These are phyloP conservation scores for Pollenia amentaria DNA, from an alignment of 2,888 invertebrate genomes.

Conservation along the genomic window DNA sequence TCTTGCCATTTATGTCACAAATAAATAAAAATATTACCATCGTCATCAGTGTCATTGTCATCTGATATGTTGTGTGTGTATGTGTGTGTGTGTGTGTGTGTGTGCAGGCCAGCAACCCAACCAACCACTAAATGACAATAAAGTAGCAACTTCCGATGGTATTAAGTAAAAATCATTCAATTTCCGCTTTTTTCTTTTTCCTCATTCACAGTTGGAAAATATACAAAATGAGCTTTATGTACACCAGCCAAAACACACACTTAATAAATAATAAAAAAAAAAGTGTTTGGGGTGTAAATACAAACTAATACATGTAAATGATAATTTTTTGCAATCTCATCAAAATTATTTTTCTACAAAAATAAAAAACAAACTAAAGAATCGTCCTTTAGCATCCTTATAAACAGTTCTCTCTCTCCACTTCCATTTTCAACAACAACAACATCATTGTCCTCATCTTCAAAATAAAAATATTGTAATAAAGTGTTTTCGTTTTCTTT, in stretches of 20 bases:
- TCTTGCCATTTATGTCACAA: slow-evolving; percentile 23
- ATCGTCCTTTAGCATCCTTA: slow-evolving; percentile 8
- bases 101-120: slow-evolving; percentile 46
- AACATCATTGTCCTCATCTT: background rate
- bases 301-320: slow-evolving; percentile 41
- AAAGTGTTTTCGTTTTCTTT: slow-evolving; percentile 50
- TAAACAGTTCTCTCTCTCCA: background rate
- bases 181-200: slow-evolving; percentile 77
- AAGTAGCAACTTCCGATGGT: slow-evolving; percentile 83
- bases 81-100: background rate
- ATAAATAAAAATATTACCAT: slow-evolving; percentile 35
- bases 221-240: slow-evolving; percentile 23
- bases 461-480: slow-evolving; percentile 54
- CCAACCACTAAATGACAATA: slow-evolving; percentile 83
- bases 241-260: background rate
- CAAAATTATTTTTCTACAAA: slow-evolving; percentile 55
- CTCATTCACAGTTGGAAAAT: slow-evolving; percentile 73
- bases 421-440: background rate
- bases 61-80: background rate
- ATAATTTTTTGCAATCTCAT: slow-evolving; percentile 56
- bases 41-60: slow-evolving; percentile 26
- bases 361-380: slow-evolving; percentile 18
- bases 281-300: background rate
- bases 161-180: slow-evolving; percentile 84
- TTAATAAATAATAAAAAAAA: background rate